phyloP scores from a whole-genome alignment of 2,113 vertebrate species.

The Notiomystis cincta region DNA sequence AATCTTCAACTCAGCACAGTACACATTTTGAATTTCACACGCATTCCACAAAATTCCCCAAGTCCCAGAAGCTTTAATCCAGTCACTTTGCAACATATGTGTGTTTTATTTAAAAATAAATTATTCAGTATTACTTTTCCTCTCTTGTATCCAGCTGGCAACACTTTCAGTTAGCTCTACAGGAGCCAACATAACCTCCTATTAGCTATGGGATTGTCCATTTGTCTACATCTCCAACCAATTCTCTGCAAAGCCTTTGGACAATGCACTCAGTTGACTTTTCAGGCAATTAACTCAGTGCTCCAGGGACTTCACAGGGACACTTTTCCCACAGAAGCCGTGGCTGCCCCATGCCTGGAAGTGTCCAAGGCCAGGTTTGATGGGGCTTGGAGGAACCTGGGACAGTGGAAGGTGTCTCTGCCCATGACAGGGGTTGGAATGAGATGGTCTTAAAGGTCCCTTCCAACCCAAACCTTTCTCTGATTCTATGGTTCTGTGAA shows the following conservation, averaged over 20 bases:
- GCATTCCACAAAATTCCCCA: conserved; percentile 51
- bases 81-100: conserved; percentile 45
- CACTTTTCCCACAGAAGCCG: neutral
- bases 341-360: neutral
- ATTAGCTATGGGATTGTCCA: neutral
- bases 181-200: conserved; percentile 1
- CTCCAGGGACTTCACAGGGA: neutral
- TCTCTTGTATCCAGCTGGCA: conserved; percentile 48
- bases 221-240: neutral
- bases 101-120: conserved; percentile 58
- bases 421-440: neutral
- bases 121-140: conserved; percentile 51
- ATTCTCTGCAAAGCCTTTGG: neutral
- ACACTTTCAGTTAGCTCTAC: neutral
- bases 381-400: neutral
- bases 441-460: neutral
- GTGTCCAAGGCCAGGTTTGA: neutral
- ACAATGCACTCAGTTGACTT: neutral
- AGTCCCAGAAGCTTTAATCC: conserved; percentile 53
- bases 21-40: conserved; percentile 51
- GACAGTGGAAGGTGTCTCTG: neutral
- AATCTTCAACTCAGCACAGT: conserved; percentile 29
- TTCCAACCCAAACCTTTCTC: neutral
- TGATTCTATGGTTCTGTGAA: neutral
- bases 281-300: neutral